Evolutionary conservation across 2,113 vertebrate species (phyloP).

Genomic region (Oryzias javanicus): DNA sequence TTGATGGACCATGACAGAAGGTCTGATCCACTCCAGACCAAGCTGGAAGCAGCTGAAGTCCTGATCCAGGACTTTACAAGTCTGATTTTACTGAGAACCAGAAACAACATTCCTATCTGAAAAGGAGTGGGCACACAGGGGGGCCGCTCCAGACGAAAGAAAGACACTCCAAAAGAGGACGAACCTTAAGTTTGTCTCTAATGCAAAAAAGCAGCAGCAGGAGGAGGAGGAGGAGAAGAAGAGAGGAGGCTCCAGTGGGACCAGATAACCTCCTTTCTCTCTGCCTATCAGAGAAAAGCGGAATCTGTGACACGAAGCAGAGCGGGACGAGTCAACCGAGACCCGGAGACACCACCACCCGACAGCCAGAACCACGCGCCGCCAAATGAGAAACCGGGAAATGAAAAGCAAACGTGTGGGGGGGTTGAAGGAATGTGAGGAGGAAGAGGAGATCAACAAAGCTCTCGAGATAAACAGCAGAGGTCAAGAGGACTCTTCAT

Average conservation of each 20-base stretch:
- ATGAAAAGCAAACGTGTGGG: constrained; percentile 3
- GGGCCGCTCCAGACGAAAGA: too few species aligned
- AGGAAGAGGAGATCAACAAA: constrained; percentile 17
- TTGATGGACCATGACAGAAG: too few species aligned
- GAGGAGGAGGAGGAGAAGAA: constrained; percentile 10
- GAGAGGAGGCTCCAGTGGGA: constrained; percentile 29
- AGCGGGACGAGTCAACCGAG: background rate
- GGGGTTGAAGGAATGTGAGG: background rate
- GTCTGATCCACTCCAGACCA: too few species aligned
- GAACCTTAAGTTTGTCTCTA: too few species aligned
- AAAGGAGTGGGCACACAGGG: too few species aligned
- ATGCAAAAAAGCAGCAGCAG: too few species aligned
- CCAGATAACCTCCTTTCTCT: constrained; percentile 41
- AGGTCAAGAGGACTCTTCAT: constrained; percentile 37
- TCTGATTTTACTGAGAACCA: too few species aligned
- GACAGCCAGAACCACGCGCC: background rate
- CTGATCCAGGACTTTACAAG: too few species aligned
- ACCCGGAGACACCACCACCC: background rate
- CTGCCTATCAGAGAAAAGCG: constrained; percentile 6
- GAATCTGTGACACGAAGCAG: constrained; percentile 22
- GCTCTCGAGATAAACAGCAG: constrained; percentile 17
- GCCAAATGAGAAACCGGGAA: background rate
- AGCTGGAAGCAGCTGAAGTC: too few species aligned
- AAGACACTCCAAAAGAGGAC: too few species aligned
- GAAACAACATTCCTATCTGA: too few species aligned